These are phyloP conservation scores for Xiphydria camelus DNA, from an alignment of 2,888 invertebrate species.

Conservation along the genomic window DNA sequence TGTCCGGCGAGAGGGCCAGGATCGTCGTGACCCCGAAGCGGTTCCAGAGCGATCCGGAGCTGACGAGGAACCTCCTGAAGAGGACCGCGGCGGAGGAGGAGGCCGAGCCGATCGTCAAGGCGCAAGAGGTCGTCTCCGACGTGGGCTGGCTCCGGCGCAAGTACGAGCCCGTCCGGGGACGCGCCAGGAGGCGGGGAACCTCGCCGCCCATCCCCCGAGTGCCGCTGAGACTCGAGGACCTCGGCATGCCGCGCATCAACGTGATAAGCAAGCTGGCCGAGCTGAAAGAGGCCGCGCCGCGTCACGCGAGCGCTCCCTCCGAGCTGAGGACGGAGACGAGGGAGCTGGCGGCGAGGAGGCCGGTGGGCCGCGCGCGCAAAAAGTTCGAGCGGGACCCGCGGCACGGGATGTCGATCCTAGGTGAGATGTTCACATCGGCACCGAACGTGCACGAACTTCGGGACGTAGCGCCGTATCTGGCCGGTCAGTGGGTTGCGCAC, in stretches of 20 bases:
- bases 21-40: conserved; percentile 56
- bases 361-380: conserved; percentile 73
- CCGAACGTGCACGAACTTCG: conserved; percentile 77
- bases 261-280: conserved; percentile 86
- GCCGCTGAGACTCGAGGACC: conserved; percentile 68
- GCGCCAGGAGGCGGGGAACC: conserved; percentile 60
- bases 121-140: conserved; percentile 62
- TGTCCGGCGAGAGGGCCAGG: conserved; percentile 48
- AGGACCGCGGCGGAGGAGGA: conserved; percentile 59
- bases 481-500: conserved; percentile 81
- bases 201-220: conserved; percentile 68
- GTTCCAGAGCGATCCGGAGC: conserved; percentile 79
- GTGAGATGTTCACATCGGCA: conserved; percentile 79
- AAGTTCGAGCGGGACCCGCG: conserved; percentile 68
- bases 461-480: conserved; percentile 77
- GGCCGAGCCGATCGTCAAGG: conserved; percentile 56
- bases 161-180: conserved; percentile 63
- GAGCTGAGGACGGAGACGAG: conserved; percentile 43
- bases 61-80: conserved; percentile 65
- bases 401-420: conserved; percentile 65
- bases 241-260: conserved; percentile 86
- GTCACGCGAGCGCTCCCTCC: conserved; percentile 20
- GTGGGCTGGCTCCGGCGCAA: conserved; percentile 66
- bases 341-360: conserved; percentile 55
- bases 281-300: conserved; percentile 50